Conservation (phyloP, 1,140 invertebrate species). For the Glossosoma conforme region DNA sequence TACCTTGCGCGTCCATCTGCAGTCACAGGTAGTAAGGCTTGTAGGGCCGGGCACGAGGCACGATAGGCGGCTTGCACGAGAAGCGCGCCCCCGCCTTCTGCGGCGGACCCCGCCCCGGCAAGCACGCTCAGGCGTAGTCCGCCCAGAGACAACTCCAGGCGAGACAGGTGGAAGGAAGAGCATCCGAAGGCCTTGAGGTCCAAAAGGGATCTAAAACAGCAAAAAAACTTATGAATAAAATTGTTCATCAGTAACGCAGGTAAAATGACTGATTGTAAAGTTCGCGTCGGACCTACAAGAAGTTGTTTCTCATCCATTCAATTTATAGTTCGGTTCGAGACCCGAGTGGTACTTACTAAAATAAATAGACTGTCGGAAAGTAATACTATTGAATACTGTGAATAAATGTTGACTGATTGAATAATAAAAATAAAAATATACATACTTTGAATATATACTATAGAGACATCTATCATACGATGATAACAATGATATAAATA, state of each 20-base stretch:
- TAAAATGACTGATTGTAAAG: neutral
- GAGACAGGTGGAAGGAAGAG: constrained; percentile 22
- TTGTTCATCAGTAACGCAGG: neutral
- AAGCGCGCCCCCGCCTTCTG: constrained; percentile 19
- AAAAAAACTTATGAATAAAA: neutral
- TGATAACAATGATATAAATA: too few species aligned
- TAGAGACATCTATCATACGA: too few species aligned
- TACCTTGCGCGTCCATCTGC: constrained; percentile 27
- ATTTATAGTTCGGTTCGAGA: too few species aligned
- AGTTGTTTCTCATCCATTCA: too few species aligned
- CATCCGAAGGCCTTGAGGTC: constrained; percentile 24
- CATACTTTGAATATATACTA: too few species aligned
- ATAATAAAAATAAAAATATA: too few species aligned
- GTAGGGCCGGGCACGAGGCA: constrained; percentile 22
- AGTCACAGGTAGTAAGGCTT: constrained; percentile 23
- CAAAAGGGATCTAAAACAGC: constrained; percentile 15
- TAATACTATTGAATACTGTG: too few species aligned
- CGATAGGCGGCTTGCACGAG: constrained; percentile 19
- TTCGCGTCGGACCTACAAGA: too few species aligned
- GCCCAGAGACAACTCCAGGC: constrained; percentile 23
- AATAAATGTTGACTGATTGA: too few species aligned
- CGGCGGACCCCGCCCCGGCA: constrained; percentile 19
- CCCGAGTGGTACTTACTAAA: too few species aligned
- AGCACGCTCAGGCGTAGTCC: constrained; percentile 15
- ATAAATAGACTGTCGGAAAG: too few species aligned